Evolutionary conservation across 2,797 vertebrate species (phyloP).

Genomic region (Tangara arthus): DNA sequence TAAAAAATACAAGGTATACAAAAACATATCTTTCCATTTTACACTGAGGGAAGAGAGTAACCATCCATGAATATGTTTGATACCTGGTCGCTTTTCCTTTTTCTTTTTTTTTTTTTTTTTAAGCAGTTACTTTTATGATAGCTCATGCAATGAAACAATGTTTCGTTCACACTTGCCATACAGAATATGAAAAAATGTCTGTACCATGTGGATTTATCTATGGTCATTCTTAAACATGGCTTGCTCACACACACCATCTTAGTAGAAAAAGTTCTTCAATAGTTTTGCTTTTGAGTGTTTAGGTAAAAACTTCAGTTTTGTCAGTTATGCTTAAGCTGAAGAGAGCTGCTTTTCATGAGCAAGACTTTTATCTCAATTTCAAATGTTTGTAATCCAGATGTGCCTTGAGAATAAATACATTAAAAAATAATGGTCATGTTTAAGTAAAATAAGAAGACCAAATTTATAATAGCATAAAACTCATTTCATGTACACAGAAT

Average conservation of each 20-base stretch:
- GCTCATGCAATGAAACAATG: background rate
- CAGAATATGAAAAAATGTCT: background rate
- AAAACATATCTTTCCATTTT: background rate
- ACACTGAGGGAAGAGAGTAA: background rate
- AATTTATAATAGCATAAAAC: background rate
- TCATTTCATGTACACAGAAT: background rate
- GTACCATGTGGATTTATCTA: background rate
- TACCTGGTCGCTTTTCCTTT: accelerated
- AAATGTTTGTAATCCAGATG: background rate
- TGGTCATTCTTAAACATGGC: background rate
- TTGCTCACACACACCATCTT: background rate
- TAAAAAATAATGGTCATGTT: background rate
- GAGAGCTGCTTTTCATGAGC: background rate
- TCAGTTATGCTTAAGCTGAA: background rate
- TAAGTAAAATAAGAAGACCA: background rate
- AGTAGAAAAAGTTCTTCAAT: background rate
- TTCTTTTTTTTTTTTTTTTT: background rate
- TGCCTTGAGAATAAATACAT: background rate
- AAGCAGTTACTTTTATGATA: background rate
- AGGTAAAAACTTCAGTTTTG: background rate
- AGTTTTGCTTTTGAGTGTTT: background rate
- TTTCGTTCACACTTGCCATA: background rate
- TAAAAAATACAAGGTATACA: background rate
- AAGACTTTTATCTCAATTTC: background rate
- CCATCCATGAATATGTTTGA: background rate